Percentiles rank a stretch among this genome's conserved stretches.
Conservation (phyloP, 2,797 vertebrate species). For the Clarias laeviceps region DNA sequence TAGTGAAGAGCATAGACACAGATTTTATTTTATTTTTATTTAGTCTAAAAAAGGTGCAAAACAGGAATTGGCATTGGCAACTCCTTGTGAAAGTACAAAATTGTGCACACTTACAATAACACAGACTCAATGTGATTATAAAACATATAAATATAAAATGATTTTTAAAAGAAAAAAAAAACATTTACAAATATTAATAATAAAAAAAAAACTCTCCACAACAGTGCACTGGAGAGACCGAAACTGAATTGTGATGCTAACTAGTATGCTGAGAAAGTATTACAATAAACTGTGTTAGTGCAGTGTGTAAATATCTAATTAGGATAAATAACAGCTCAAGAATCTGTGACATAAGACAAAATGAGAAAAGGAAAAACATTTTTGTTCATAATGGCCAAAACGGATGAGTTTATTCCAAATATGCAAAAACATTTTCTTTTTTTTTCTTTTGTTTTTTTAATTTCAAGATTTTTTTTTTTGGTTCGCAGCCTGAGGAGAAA, state of each 20-base stretch:
- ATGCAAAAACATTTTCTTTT: constrained; percentile 55
- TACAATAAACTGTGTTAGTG: constrained; percentile 52
- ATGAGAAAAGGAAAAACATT: constrained; percentile 38
- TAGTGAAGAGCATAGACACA: background rate
- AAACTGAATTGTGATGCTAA: constrained; percentile 13
- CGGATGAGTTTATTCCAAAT: constrained; percentile 43
- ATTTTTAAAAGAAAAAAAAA: background rate
- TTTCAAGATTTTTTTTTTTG: background rate
- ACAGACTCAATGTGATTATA: background rate
- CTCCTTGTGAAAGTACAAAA: constrained; percentile 24
- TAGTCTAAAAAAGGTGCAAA: constrained; percentile 30
- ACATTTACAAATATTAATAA: background rate
- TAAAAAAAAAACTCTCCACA: background rate
- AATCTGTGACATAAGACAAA: constrained; percentile 43
- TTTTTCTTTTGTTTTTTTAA: background rate
- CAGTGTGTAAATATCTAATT: constrained; percentile 64
- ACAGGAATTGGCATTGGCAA: background rate
- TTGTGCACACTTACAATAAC: constrained; percentile 7
- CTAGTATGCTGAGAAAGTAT: constrained; percentile 39
- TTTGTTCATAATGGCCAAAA: background rate
- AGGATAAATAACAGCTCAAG: constrained; percentile 57
- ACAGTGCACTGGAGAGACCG: constrained; percentile 17
- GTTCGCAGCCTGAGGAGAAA: constrained; percentile 70
- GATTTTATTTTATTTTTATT: background rate
- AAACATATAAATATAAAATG: constrained; percentile 21